Base-by-base conservation (phyloP, 2,113 vertebrate genomes). In the Saguinus imperator region DNA sequence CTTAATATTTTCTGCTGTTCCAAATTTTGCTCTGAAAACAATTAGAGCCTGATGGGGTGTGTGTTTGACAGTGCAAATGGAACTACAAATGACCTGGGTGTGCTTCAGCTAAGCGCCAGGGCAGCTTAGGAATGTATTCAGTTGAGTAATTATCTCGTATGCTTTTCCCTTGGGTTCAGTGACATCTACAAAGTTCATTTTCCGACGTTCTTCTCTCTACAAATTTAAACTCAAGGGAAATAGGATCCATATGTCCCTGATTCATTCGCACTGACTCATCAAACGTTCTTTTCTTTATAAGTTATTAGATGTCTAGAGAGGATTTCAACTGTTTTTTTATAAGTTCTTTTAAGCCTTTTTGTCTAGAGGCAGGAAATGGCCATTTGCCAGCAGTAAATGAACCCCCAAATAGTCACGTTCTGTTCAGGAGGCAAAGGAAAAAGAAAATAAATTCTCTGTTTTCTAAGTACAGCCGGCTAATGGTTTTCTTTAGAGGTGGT, bases 301-400 rank as follows among this genome's bases (percentile, higher is more conserved):
- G 77, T 97, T 98, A 98, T 97, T 96, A 94, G 94, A 98, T 96
- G 90, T 97, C 98, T 97, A 64, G 43, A 82, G 95, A 97, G 97
- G 89, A 94, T 96, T 97, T 94, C 83, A 82, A 82, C 43, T 91
- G 52, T 55, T 90, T 87, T 81, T 70, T 84, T 85, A 3, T 91
- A 91, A 85, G 55, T 97, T 95, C 58, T 94, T 97, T 92, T 96
- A 97, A 98, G 89, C 17, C 72, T 92, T 97, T 98, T 91, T 96
- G 81, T 96, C 72, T 96, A 89, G 58, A 97, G 89, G 32, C 92
- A 97, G 97, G 96, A 98, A 98, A 94, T 97, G 96, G 94, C 92
- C 77, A 87, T 94, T 96, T 98, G 79, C 97, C 96, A 97, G 81
- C n/a, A 70, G 43, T 10, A 76, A 92, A 37, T 8, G n/a, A 95